Conservation (phyloP, 2,888 invertebrate species). For the Peribatodes rhomboidaria region DNA sequence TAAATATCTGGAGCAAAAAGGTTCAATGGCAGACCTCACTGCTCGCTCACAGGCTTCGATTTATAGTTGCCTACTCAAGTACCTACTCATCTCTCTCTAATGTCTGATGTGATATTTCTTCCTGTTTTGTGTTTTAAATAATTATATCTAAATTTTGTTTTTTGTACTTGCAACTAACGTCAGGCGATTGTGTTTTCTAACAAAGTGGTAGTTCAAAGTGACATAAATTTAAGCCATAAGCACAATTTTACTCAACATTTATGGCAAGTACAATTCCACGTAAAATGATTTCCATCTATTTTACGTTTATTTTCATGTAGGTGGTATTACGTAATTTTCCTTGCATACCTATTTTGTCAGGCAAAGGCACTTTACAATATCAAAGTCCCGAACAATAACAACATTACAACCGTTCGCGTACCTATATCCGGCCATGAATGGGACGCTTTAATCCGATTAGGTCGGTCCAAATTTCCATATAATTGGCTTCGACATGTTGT, state of each 20-base stretch:
- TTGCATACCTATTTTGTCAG: background rate
- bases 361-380: background rate
- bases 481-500: slow-evolving; percentile 49
- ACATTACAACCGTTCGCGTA: slow-evolving; percentile 6
- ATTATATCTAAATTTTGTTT: too few species aligned
- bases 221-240: too few species aligned
- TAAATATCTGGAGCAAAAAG: slow-evolving; percentile 10
- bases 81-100: background rate
- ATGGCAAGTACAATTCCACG: too few species aligned
- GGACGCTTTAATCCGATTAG: slow-evolving; percentile 53
- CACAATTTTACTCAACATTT: too few species aligned
- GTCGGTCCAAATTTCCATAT: slow-evolving; percentile 58
- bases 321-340: background rate
- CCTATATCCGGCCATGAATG: slow-evolving; percentile 22
- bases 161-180: too few species aligned
- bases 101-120: too few species aligned
- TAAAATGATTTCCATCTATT: background rate
- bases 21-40: background rate
- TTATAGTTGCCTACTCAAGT: background rate
- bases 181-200: too few species aligned
- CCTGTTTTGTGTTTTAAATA: too few species aligned
- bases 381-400: slow-evolving; percentile 11
- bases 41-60: background rate
- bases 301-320: background rate
- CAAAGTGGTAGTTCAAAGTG: too few species aligned